Conservation (phyloP, 1,140 invertebrate genomes). For the Drosophila malerkotliana region DNA sequence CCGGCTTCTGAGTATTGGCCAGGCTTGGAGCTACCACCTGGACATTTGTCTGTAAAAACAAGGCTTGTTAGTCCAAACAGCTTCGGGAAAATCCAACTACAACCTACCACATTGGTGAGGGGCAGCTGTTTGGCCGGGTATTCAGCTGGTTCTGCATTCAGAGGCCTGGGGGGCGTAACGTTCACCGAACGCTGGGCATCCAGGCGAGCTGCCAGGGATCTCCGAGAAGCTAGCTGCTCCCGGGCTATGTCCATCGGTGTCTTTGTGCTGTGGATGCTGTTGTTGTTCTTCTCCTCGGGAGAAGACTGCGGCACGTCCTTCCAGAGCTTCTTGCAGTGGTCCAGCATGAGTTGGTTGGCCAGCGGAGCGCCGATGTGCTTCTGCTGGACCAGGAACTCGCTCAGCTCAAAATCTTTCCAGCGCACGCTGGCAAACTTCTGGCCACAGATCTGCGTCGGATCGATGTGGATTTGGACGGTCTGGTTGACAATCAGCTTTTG, state of each 20-base stretch:
- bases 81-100: not conserved
- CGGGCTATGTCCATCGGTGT: conserved; percentile 64
- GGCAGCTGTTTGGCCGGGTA: conserved; percentile 11
- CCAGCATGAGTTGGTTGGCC: conserved; percentile 62
- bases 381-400: conserved; percentile 73
- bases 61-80: not conserved
- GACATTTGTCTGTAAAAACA: conserved; percentile 61
- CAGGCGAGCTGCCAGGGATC: conserved; percentile 65
- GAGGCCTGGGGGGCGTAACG: conserved; percentile 33
- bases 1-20: conserved; percentile 52
- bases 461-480: conserved; percentile 54
- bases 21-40: conserved; percentile 33
- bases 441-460: conserved; percentile 56
- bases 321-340: conserved; percentile 74
- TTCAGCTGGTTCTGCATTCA: conserved; percentile 24
- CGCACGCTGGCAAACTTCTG: conserved; percentile 75
- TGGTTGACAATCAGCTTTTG: conserved; percentile 60
- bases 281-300: conserved; percentile 55
- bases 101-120: conserved; percentile 62
- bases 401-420: conserved; percentile 75
- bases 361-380: conserved; percentile 72
- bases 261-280: conserved; percentile 38
- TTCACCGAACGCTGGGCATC: conserved; percentile 59
- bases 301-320: conserved; percentile 48
- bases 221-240: conserved; percentile 62